These are phyloP conservation scores for Tragopan temminckii DNA, from an alignment of 2,797 vertebrate genomes.

Conservation along the genomic window DNA sequence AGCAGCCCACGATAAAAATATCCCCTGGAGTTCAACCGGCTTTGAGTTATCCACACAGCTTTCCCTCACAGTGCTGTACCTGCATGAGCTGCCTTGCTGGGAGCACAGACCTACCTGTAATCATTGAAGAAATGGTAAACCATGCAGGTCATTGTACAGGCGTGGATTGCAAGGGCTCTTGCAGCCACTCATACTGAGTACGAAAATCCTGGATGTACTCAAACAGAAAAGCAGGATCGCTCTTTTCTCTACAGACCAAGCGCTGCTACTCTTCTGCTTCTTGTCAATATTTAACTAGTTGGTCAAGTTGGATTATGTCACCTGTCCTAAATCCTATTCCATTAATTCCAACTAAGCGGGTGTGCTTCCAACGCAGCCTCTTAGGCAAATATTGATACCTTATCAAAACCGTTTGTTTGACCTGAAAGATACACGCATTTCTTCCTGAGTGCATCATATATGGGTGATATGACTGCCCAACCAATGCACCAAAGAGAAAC, in stretches of 20 bases:
- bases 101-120: slow-evolving; percentile 69
- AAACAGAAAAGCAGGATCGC: slow-evolving; percentile 67
- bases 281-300: slow-evolving; percentile 89
- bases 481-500: background rate
- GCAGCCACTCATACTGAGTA: slow-evolving; percentile 10
- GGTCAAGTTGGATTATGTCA: slow-evolving; percentile 83
- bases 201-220: slow-evolving; percentile 8
- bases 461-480: background rate
- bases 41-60: background rate
- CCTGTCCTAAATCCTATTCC: slow-evolving; percentile 71
- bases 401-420: slow-evolving; percentile 44
- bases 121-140: slow-evolving; percentile 41
- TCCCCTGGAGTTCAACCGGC: background rate
- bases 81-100: background rate
- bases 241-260: slow-evolving; percentile 54
- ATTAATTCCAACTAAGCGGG: slow-evolving; percentile 64
- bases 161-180: slow-evolving; percentile 22
- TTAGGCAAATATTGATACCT: slow-evolving; percentile 76
- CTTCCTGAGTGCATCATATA: background rate
- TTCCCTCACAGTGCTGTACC: background rate
- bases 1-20: background rate
- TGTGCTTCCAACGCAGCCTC: slow-evolving; percentile 63
- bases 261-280: slow-evolving; percentile 65
- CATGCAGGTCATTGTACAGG: background rate
- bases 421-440: background rate